Evolutionary conservation across 2,113 vertebrate genomes (phyloP).

Genomic region (Anguilla japonica): DNA sequence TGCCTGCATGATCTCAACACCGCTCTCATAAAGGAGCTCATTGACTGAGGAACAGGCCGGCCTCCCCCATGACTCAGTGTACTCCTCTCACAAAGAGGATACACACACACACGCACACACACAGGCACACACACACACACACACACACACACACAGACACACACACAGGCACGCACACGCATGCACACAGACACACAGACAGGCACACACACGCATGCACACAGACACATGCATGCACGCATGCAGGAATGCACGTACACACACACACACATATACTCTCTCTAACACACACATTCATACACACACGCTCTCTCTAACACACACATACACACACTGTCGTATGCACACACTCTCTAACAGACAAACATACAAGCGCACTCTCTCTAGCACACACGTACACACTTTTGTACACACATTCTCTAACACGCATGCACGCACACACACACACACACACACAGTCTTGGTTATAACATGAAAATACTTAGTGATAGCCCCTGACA

Average conservation of each 20-base stretch:
- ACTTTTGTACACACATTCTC: neutral
- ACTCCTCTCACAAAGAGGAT: neutral
- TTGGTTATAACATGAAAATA: neutral
- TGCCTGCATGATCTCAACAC: constrained; percentile 10
- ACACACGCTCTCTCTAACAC: neutral
- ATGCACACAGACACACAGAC: neutral
- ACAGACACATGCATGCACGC: neutral
- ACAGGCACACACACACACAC: constrained; percentile 28
- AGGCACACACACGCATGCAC: neutral
- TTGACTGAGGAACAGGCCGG: constrained; percentile 28
- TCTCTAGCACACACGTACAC: too few species aligned
- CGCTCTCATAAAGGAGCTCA: constrained; percentile 5
- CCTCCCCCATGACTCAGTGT: constrained; percentile 48
- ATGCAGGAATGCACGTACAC: neutral
- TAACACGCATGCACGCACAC: neutral
- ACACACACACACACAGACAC: neutral
- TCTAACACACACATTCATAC: constrained; percentile 4
- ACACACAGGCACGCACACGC: constrained; percentile 9
- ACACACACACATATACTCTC: constrained; percentile 19
- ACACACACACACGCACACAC: constrained; percentile 7
- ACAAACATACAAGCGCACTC: too few species aligned
- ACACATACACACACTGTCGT: neutral
- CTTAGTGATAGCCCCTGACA: neutral
- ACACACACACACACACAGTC: constrained; percentile 6
- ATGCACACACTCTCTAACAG: too few species aligned